These are phyloP conservation scores for Geodia barretti DNA, from an alignment of 37 sponge, comb jelly and placozoan species.

Conservation along the genomic window DNA sequence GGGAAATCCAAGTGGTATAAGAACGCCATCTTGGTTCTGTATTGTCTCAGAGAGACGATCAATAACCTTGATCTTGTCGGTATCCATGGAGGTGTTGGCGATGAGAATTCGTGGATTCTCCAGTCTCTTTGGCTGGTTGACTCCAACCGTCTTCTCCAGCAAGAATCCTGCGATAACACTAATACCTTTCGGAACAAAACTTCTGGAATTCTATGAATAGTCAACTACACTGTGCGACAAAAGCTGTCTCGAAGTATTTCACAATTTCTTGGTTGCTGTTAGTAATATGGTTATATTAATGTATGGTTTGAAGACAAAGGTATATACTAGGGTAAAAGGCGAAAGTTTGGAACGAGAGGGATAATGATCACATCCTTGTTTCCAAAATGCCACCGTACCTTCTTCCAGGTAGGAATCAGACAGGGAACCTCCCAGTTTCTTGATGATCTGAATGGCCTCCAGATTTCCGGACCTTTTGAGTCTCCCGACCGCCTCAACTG, in stretches of 20 bases:
- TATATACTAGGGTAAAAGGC: too few relatives aligned
- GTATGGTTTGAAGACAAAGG: too few relatives aligned
- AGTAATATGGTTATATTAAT: too few relatives aligned
- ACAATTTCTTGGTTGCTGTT: too few relatives aligned
- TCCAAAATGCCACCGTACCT: conserved; percentile 36
- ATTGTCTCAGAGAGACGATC: too few relatives aligned
- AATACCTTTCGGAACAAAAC: neutral
- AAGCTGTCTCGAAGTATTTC: too few relatives aligned
- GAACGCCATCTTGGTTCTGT: neutral
- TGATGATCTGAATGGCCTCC: conserved; percentile 94
- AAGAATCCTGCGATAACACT: conserved; percentile 70
- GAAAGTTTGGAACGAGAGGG: too few relatives aligned
- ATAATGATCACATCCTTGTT: too few relatives aligned
- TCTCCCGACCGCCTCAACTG: conserved; percentile 92
- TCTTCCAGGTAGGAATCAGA: conserved; percentile 97
- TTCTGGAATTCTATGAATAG: too few relatives aligned
- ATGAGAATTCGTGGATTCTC: conserved; percentile 93
- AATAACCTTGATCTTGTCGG: conserved; percentile 98
- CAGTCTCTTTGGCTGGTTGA: conserved; percentile 96
- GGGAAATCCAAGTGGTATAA: neutral
- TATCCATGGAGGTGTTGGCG: conserved; percentile 99
- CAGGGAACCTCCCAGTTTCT: conserved; percentile 91
- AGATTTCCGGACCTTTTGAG: conserved; percentile 82
- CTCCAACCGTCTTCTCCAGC: conserved; percentile 96
- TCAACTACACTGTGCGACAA: too few relatives aligned